Evolutionary conservation across 2,888 invertebrate genomes (phyloP), one percentile per base, ranked within the genome.

Genomic region (Sarcophaga subvicina): DNA sequence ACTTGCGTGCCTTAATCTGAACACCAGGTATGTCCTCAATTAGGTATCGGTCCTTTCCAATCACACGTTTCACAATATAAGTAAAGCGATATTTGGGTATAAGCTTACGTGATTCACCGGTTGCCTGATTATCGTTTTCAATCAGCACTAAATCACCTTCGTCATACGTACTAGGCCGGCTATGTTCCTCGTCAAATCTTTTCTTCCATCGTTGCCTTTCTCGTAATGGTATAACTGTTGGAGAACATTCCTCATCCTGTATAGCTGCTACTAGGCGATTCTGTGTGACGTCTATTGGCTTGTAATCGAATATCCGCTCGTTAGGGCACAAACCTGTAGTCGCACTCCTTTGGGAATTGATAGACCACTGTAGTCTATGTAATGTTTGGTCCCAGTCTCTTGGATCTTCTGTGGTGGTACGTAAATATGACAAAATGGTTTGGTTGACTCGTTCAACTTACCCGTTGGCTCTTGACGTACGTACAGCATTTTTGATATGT

Each of bases 51-150:
- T 87, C 88, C 17, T 89, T 87, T 20, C 63, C 80, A 17, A 88
- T 59, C 25, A 78, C 86, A 22, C 80, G 70, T 3, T 77, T 14
- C 6, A 87, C 70, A 4, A 54, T 49, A 49, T 49, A 49, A 14
- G 12, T 0, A 49, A 2, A 2, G 14, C 49, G 14, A 12, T 49
- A 87, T 25, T 84, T 85, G 0, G 83, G 83, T 25, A 87, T 63
- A 5, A 89, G 72, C 59, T 87, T 88, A 6, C 86, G 89, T 17
- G 86, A 88, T 14, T 87, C 85, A 3, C 87, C 87, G 14, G 84
- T 88, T n/a, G 85, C 54, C 0, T 70, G 73, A 11, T 85, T 62
- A 75, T 86, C 87, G 47, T 83, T 87, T 71, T 69, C 71, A 25
- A 87, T 64, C 4, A 84, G 69, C 3, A 87, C 59, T 10, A 87